phyloP scores from a whole-genome alignment of 1,140 invertebrate species.

The Ips typographus region DNA sequence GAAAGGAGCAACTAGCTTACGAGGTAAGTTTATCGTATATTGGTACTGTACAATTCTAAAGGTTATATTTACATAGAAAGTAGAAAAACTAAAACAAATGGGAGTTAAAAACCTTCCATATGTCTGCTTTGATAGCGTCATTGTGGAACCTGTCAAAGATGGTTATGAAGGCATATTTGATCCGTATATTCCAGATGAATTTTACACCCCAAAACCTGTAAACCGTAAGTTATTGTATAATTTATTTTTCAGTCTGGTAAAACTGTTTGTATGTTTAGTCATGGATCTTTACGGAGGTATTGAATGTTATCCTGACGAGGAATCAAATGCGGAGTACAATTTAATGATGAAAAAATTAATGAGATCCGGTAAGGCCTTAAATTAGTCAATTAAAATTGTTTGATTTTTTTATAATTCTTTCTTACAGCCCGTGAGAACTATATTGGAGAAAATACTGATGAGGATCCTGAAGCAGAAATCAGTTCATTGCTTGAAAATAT shows the following conservation, averaged over 20 bases:
- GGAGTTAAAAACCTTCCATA: conserved; percentile 18
- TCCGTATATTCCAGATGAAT: conserved; percentile 25
- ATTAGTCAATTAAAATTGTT: too few species aligned
- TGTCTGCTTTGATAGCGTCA: conserved; percentile 22
- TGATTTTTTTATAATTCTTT: not conserved
- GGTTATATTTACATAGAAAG: conserved; percentile 8
- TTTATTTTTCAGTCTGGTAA: not conserved
- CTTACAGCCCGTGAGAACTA: not conserved
- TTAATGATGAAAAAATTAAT: too few species aligned
- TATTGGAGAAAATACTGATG: not conserved
- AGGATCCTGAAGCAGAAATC: conserved; percentile 23
- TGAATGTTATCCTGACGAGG: too few species aligned
- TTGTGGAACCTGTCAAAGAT: conserved; percentile 20
- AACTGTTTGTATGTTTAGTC: not conserved
- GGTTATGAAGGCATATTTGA: conserved; percentile 24
- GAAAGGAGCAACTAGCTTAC: conserved; percentile 23
- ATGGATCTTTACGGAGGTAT: too few species aligned
- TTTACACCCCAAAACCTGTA: not conserved
- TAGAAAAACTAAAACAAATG: conserved; percentile 6
- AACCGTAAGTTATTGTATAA: not conserved
- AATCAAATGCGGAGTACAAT: too few species aligned
- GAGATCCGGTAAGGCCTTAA: too few species aligned
- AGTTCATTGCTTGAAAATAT: conserved; percentile 21
- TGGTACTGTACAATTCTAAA: not conserved
- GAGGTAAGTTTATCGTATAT: conserved; percentile 3